Conservation (phyloP, 1,140 invertebrate species). For the Leptoteleia sp. region DNA sequence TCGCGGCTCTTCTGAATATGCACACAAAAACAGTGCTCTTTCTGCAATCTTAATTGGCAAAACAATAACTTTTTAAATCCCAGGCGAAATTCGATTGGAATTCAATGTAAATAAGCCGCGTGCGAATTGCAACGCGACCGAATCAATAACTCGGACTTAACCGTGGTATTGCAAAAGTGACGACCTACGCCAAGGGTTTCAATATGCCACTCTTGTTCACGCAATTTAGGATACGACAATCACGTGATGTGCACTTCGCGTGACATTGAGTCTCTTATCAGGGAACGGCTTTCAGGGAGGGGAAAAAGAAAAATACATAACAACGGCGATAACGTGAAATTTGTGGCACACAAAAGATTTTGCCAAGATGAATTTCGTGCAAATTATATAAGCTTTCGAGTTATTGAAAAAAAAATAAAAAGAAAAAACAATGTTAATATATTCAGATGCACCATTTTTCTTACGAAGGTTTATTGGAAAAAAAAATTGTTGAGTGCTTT, state of each 20-base stretch:
- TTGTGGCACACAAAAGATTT: constrained; percentile 16
- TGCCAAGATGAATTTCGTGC: constrained; percentile 5
- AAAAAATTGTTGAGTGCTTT: too few species aligned
- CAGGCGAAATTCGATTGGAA: too few species aligned
- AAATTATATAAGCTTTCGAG: not conserved
- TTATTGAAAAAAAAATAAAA: not conserved
- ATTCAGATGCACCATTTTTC: too few species aligned
- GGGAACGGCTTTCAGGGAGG: constrained; percentile 28
- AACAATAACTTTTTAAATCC: too few species aligned
- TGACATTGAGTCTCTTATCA: constrained; percentile 75
- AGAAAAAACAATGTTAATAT: too few species aligned
- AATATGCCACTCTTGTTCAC: constrained; percentile 32
- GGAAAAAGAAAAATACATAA: constrained; percentile 30
- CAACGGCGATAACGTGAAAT: constrained; percentile 34
- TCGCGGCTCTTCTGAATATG: too few species aligned
- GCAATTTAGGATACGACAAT: constrained; percentile 50
- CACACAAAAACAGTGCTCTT: too few species aligned
- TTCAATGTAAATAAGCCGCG: too few species aligned
- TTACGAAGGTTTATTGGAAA: too few species aligned
- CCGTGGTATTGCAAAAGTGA: constrained; percentile 18
- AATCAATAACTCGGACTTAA: not conserved
- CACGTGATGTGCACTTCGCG: constrained; percentile 59
- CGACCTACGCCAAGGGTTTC: constrained; percentile 70
- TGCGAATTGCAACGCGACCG: too few species aligned
- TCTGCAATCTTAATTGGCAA: too few species aligned